Base-by-base conservation (phyloP, 2,113 vertebrate species). In the Saccopteryx leptura region DNA sequence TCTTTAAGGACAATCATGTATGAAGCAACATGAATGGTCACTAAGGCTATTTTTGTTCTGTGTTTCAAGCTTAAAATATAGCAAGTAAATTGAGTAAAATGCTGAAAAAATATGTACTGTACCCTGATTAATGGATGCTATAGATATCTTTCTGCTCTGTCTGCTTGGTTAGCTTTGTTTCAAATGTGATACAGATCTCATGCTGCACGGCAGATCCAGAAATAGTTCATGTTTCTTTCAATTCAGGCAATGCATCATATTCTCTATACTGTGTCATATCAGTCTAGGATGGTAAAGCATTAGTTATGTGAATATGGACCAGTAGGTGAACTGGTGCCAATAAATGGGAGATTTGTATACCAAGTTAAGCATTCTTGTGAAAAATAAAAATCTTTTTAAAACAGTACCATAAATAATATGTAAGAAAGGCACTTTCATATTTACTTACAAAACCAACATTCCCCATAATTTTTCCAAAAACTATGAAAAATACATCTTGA, bases 121-220 rank as follows among this genome's bases (percentile, higher is more conserved):
- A 97, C 96, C 79, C 98, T 98, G 98, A 98, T 98, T 98, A 98
- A 98, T 99, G 98, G 95, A 96, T 98, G 96, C 98, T 98, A 89
- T 97, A 98, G 98, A 98, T 98, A 98, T 98, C 98, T 98, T 96
- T 98, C 95, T 98, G 95, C 97, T 98, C 97, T 98, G 97, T 97
- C 97, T 98, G 98, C 98, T 98, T 98, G 98, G 98, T 98, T 98
- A 98, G 98, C 97, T 98, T 98, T 99, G 98, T 98, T 98, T 98
- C 97, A 98, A 98, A 98, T 98, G 95, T 98, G 98, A 98, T 98
- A 98, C 97, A 98, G 98, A 98, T 98, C 98, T 98, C 97, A 98
- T 94, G 92, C 97, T 96, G 97, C 98, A 98, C 24, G 65, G 98
- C 95, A 92, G 81, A 98, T 98, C 97, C 98, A 97, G 97, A 98